Evolutionary conservation across 1,140 invertebrate species (phyloP), one percentile per base, ranked within the genome.

Genomic region (Panonychus citri): DNA sequence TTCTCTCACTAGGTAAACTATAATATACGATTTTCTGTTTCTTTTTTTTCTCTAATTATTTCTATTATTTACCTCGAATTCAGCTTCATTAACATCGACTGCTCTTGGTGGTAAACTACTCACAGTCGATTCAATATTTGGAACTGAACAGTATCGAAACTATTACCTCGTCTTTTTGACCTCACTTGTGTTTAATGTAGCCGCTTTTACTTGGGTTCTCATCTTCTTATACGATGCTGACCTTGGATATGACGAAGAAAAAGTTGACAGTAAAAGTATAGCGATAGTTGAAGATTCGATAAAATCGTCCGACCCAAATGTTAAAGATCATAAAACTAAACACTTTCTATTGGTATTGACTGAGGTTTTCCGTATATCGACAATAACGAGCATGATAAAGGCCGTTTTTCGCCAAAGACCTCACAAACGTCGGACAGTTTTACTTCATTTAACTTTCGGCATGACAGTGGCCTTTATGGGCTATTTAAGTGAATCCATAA

Each of bases 1-100:
- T 37, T 57, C 26, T 37, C 49, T 24, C 43, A 53, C 24, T 53
- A 49, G 50, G 43, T 57, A n/a, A n/a, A n/a, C n/a, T n/a, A n/a
- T n/a, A n/a, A n/a, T n/a, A n/a, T n/a, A n/a, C n/a, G n/a, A n/a
- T n/a, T n/a, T n/a, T n/a, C n/a, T 40, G 39, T 40, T n/a, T 17
- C 13, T 3, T 17, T 17, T 40, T 3, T 40, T 13, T 17, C 2
- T 7, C 19, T 1, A 40, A 17, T 40, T 39, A 17, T n/a, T n/a
- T n/a, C n/a, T n/a, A n/a, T n/a, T 40, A 13, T 40, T 13, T 40
- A 10, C 3, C 19, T 7, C 19, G 13, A 7, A 40, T 40, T 7
- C 13, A 40, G 39, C 13, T 17, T 40, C 19, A 17, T 13, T n/a
- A 40, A 17, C 39, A 17, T 40, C 13, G 3, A 40, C 19, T n/a